A percentile compares a stretch with the other conserved stretches of the same genome.
These are phyloP conservation scores for Semicossyphus pulcher DNA, from an alignment of 2,113 vertebrate genomes.

Conservation along the genomic window DNA sequence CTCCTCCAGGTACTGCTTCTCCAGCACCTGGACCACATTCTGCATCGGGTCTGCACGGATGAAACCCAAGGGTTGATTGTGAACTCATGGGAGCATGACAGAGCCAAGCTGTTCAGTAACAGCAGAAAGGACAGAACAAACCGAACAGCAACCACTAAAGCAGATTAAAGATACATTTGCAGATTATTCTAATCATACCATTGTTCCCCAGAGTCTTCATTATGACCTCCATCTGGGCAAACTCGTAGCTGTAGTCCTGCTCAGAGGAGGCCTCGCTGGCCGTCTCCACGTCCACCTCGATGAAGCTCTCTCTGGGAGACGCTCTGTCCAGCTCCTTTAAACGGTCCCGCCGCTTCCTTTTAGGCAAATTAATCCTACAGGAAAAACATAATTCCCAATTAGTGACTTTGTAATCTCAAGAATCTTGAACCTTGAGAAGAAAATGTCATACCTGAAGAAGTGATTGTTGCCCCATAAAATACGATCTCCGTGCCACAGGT, in stretches of 20 bases:
- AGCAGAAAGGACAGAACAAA: too few relatives aligned
- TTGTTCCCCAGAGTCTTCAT: conserved; percentile 98
- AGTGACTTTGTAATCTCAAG: not conserved
- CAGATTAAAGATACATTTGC: too few relatives aligned
- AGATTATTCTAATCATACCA: conserved; percentile 79
- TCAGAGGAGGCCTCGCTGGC: conserved; percentile 99
- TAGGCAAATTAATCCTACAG: conserved; percentile 94
- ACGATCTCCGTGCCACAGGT: conserved; percentile 96
- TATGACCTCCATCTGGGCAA: conserved; percentile 99
- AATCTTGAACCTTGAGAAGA: not conserved
- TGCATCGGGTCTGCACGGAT: conserved; percentile 90
- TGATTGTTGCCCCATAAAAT: conserved; percentile 99
- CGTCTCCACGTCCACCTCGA: conserved; percentile 92
- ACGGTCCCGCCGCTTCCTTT: conserved; percentile 93
- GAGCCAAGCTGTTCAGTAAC: too few relatives aligned
- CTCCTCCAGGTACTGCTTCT: conserved; percentile 97
- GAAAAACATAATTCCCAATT: not conserved
- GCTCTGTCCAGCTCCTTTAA: conserved; percentile 94
- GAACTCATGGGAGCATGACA: too few relatives aligned
- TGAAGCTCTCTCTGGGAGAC: conserved; percentile 79
- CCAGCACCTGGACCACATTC: conserved; percentile 94
- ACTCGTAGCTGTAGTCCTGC: conserved; percentile 98
- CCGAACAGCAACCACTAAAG: not conserved
- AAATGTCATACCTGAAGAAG: conserved; percentile 91
- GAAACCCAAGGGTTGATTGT: too few relatives aligned